Base-by-base conservation (phyloP, 1,140 invertebrate genomes). In the Ips nitidus region DNA sequence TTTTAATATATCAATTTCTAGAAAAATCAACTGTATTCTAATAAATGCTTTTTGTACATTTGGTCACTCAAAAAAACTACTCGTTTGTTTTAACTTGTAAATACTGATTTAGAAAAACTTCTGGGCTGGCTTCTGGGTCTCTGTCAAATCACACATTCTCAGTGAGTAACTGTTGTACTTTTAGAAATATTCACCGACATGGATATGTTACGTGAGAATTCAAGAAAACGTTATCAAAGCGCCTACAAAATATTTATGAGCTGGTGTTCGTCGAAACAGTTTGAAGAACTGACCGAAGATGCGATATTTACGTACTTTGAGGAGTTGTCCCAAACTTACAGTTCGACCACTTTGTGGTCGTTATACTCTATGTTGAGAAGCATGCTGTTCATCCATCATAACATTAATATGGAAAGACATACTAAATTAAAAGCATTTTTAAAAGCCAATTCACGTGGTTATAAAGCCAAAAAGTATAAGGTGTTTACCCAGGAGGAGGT, bases 291-390 rank as follows among this genome's bases (percentile, higher is more conserved):
- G 39, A 64, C 69, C 2, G 75, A 79, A 65, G 61, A 70, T 52
- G 69, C 74, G 5, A 52, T 77, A 6, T 45, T 79, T 3, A 69
- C 55, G 2, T 78, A 79, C 73, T 78, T 77, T 43, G 41, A 69
- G 41, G 62, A 73, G 65, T 58, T 78, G 37, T 67, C 74, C 4
- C 66, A 71, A 41, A 73, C 38, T 40, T 66, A 65, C 2, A 73
- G 72, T 63, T 67, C 75, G 39, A 74, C 77, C 45, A 72, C 73
- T 41, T 60, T 79, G 38, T 77, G 75, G 74, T 52, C 69, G 1
- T 43, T 55, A 8, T 77, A 74, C 64, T 77, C 72, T 36, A 78
- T 75, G 74, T 56, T 78, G 8, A 70, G 57, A 47, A 64, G 43
- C 22, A 75, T 71, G 22, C 40, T 76, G 3, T 65, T 60, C 6